A percentile compares a stretch with the other conserved stretches of the same genome.
phyloP scores from a whole-genome alignment of 2,888 invertebrate species.

The Pherbina coryleti region DNA sequence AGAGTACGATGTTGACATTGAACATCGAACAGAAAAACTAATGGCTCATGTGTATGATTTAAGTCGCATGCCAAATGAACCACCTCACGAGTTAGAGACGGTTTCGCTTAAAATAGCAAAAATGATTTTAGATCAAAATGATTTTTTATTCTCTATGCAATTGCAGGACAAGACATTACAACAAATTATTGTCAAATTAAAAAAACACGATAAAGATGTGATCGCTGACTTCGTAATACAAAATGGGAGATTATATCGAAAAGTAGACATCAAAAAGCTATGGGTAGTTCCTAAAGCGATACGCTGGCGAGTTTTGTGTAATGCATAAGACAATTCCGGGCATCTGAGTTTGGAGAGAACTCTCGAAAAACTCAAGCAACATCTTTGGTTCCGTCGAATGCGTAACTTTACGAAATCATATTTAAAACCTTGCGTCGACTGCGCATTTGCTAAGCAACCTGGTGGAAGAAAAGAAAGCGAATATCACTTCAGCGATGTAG shows the following conservation, averaged over 20 bases:
- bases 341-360: constrained; percentile 33
- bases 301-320: constrained; percentile 20
- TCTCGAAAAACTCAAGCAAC: background rate
- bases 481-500: background rate
- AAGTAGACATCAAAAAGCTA: background rate
- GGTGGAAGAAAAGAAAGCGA: background rate
- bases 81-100: background rate
- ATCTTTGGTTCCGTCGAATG: background rate
- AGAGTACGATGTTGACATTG: too few species aligned
- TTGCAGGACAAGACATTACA: constrained; percentile 20
- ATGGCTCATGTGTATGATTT: background rate
- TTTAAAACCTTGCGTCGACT: background rate
- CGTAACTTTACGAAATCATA: background rate
- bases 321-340: constrained; percentile 25
- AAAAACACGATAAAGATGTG: background rate
- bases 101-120: background rate
- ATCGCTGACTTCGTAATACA: constrained; percentile 11
- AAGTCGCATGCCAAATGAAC: background rate
- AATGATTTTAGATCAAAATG: background rate
- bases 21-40: too few species aligned
- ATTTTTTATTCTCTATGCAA: constrained; percentile 18
- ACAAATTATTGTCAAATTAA: background rate
- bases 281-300: constrained; percentile 38
- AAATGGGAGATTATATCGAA: constrained; percentile 3
- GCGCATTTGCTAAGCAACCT: background rate